Evolutionary conservation across 64 coral and sea anemone genomes (phyloP), one percentile per base, ranked within the genome.

Genomic region (Catalaphyllia jardinei): DNA sequence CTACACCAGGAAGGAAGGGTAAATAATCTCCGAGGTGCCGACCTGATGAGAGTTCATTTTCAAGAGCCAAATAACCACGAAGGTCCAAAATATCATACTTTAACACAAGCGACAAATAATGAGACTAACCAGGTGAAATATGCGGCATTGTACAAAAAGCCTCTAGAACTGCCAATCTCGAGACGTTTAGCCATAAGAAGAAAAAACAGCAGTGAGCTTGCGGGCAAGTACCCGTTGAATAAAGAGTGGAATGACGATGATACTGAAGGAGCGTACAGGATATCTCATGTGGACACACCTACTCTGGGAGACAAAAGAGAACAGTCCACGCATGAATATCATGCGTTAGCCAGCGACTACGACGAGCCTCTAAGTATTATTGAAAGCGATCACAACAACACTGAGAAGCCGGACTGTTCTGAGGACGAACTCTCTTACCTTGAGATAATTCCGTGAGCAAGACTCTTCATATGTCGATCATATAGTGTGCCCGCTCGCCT

Each of bases 141-240:
- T 17, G 52, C 16, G 3, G n/a, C 78, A 12, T 8, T 27, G 76
- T 18, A 11, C 78, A 80, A 61, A 80, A 35, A 20, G n/a, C 22
- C 29, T 25, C 49, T 10, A 22, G 38, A 83, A 46, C 5, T 64
- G 10, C 11, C 39, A 9, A 85, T 85, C 24, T 18, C 63, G 0
- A 69, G 81, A 51, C 81, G 63, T 12, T 63, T 85, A 35, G 81
- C 62, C 22, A 85, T 85, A 22, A 85, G 30, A 29, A 33, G 81
- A 85, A 85, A 85, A 35, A 14, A 50, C 31, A 85, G 35, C 24
- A 28, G 64, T 0, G 62, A 71, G 24, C 33, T 52, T 49, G 19
- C 69, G 50, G 24, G 81, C 11, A 85, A 85, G 64, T 85, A 85
- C 5, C 63, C 81, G 33, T 38, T 85, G 20, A 71, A 71, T 15